Conservation (phyloP, 2,888 invertebrate species). For the Pseudoips prasinana region DNA sequence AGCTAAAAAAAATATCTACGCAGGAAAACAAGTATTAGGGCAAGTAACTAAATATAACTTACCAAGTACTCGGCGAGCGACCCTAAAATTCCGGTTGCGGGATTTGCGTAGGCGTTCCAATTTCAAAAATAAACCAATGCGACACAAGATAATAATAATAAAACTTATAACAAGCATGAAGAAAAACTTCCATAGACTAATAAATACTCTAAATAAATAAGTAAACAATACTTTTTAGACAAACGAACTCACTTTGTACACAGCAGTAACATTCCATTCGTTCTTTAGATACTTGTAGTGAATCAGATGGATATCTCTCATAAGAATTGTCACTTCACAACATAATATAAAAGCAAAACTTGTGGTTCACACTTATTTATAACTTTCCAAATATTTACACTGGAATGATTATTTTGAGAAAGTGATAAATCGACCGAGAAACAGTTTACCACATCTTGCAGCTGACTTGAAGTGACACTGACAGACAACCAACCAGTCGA, state of each 20-base stretch:
- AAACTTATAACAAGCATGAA: background rate
- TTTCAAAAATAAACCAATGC: conserved; percentile 2
- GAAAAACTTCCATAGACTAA: background rate
- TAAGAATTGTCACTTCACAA: conserved; percentile 21
- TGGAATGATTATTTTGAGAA: conserved; percentile 20
- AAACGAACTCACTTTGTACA: conserved; percentile 54
- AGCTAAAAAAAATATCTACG: no score
- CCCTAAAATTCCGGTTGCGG: conserved; percentile 3
- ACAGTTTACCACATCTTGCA: conserved; percentile 18
- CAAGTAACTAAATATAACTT: conserved; percentile 15
- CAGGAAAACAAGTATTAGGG: background rate
- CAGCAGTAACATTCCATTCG: conserved; percentile 62
- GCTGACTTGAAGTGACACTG: conserved; percentile 34
- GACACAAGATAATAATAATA: conserved; percentile 1
- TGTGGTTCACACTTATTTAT: conserved; percentile 5
- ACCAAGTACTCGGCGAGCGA: conserved; percentile 3
- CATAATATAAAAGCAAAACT: conserved; percentile 4
- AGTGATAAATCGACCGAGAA: conserved; percentile 13
- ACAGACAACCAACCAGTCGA: no score
- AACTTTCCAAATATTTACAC: conserved; percentile 22
- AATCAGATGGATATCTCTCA: conserved; percentile 17
- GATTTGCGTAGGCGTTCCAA: conserved; percentile 29
- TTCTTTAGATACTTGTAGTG: conserved; percentile 37
- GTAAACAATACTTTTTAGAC: conserved; percentile 21
- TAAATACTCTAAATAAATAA: conserved; percentile 1